A percentile compares a stretch with the other conserved stretches of the same genome.
Evolutionary conservation across 2,797 vertebrate species (phyloP).

Genomic region (Gila robusta): DNA sequence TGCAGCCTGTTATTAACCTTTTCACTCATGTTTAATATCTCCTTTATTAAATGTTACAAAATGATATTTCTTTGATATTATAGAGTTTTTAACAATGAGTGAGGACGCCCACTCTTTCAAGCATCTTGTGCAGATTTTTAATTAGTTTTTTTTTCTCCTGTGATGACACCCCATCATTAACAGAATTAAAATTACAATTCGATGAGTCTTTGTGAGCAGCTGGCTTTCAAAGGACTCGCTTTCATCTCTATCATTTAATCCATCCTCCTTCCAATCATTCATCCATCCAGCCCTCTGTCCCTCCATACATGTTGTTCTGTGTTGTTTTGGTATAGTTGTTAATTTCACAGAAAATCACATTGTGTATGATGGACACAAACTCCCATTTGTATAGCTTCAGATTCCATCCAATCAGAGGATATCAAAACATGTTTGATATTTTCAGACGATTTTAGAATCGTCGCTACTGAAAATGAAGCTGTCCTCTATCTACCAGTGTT

Average conservation of each 20-base stretch:
- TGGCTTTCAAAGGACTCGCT: slow-evolving; percentile 64
- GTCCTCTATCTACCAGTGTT: no score
- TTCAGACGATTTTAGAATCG: no score
- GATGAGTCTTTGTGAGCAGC: slow-evolving; percentile 61
- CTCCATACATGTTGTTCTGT: not conserved
- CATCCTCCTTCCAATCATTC: slow-evolving; percentile 56
- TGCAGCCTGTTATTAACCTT: slow-evolving; percentile 77
- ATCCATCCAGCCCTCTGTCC: not conserved
- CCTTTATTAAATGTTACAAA: slow-evolving; percentile 25
- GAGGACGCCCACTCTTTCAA: slow-evolving; percentile 50
- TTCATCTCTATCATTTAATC: slow-evolving; percentile 58
- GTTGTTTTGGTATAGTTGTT: not conserved
- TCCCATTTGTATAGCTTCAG: not conserved
- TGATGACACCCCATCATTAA: slow-evolving; percentile 70
- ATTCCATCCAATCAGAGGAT: not conserved
- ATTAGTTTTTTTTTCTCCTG: slow-evolving; percentile 64
- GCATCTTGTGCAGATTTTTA: slow-evolving; percentile 66
- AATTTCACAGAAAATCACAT: not conserved
- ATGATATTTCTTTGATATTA: slow-evolving; percentile 68
- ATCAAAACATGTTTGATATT: not conserved
- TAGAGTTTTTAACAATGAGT: slow-evolving; percentile 59
- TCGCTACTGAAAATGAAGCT: no score
- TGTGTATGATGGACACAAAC: not conserved
- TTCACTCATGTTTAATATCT: slow-evolving; percentile 63
- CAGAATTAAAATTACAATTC: slow-evolving; percentile 61